A percentile compares a stretch with the other conserved stretches of the same genome.
Conservation (phyloP, 2,113 vertebrate genomes). For the Microcebus tavaratra region DNA sequence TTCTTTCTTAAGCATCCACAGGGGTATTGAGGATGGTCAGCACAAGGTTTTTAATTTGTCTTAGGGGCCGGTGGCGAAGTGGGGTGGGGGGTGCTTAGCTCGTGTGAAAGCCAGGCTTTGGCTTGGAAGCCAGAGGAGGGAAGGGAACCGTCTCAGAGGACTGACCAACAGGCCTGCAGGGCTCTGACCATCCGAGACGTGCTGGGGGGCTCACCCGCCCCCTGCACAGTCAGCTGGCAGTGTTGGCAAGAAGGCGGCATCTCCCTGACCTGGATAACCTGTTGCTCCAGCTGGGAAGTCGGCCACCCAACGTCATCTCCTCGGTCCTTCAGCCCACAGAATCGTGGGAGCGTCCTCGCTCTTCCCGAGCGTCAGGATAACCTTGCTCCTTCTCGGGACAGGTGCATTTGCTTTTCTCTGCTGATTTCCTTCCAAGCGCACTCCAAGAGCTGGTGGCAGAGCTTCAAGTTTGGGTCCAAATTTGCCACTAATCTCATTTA, state of each 20-base stretch:
- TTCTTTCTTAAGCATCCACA: fast-evolving
- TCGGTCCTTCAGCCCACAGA: neutral
- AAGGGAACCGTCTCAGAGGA: neutral
- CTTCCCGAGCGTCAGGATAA: neutral
- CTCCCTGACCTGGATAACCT: neutral
- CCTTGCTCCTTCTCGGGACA: neutral
- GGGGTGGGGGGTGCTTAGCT: neutral
- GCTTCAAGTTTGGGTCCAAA: neutral
- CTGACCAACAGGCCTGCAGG: neutral
- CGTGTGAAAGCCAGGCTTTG: neutral
- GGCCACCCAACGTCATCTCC: conserved; percentile 39
- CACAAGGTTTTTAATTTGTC: neutral
- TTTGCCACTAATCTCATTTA: neutral
- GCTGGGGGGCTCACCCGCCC: neutral
- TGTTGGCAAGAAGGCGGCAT: conserved; percentile 3
- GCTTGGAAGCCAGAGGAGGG: neutral
- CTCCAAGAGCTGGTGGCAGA: neutral
- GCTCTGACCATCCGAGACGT: neutral
- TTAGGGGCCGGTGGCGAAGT: fast-evolving
- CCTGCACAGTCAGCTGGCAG: neutral
- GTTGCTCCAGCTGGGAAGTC: neutral
- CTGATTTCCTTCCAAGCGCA: neutral
- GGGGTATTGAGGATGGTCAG: neutral
- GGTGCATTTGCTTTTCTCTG: neutral
- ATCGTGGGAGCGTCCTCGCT: fast-evolving